Base-by-base conservation (phyloP, 2,797 vertebrate genomes). In the Anolis apletophallus region DNA sequence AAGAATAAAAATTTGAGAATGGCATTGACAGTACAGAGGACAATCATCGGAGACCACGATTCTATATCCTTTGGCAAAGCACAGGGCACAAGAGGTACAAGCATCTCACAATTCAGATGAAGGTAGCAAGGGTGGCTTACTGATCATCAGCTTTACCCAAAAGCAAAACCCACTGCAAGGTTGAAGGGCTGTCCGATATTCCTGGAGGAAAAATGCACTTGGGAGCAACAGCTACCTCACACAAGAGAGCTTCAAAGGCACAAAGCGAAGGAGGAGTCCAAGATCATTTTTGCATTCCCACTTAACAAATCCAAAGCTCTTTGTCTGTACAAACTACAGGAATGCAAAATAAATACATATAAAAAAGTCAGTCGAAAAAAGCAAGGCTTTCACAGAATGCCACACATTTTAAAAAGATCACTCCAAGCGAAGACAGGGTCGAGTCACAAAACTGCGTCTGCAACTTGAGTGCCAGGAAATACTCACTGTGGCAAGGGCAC, bases 401-500 rank as follows among this genome's bases (percentile, higher is more conserved):
- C 95, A 94, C 95, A 89, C 85, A 23, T 40, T 46, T 26, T 72
- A 88, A 94, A n/a, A 91, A 91, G 93, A 94, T 69, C 90, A 93
- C 89, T 92, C 88, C 89, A 88, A 81, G 93, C 91, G 89, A 95
- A 94, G 55, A 83, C 54, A 88, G 80, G 23, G 91, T 94, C 94
- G 90, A 74, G 89, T 94, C 91, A 93, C 32, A 91, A 92, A 94
- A 92, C 88, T 78, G 87, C 19, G 46, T 94, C 94, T 89, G 78
- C 77, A 90, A 93, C 89, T 88, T 71, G 3, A 80, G 91, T 86
- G 76, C 87, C 89, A 92, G 76, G 40, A 16, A 10, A 11, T 0
- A 8, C 89, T 96, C 96, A 98, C 95, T 98, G 97, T 59, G 98
- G 98, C 92, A 99, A 95, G 81, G 98, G 97, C 88, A 99, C 97